Conservation (phyloP, 2,888 invertebrate species). For the Torymus tubicola region DNA sequence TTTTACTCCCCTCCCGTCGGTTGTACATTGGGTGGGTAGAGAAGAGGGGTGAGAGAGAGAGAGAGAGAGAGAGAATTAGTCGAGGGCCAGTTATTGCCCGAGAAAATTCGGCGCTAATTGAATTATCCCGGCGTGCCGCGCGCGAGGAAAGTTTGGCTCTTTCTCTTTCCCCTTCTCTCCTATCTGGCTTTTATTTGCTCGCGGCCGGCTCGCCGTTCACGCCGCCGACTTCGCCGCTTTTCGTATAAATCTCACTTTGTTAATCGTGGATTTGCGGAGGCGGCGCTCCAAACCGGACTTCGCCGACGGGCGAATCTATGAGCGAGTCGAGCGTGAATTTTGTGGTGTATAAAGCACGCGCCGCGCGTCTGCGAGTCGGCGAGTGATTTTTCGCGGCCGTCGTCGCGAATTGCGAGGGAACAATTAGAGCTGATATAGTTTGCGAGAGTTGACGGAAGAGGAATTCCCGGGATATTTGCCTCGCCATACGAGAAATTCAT, state of each 20-base stretch:
- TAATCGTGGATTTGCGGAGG: constrained; percentile 37
- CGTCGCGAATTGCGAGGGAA: too few relatives aligned
- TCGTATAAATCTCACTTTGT: constrained; percentile 50
- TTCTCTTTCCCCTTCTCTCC: too few relatives aligned
- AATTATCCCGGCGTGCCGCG: constrained; percentile 40
- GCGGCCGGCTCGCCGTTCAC: constrained; percentile 22
- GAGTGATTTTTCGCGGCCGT: background rate
- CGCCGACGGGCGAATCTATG: too few relatives aligned
- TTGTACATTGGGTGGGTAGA: background rate
- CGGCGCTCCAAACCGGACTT: background rate
- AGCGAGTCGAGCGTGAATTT: constrained; percentile 31
- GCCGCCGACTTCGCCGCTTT: constrained; percentile 37
- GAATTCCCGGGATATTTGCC: too few relatives aligned
- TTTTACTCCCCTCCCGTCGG: background rate
- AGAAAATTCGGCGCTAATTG: constrained; percentile 54
- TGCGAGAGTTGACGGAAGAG: too few relatives aligned
- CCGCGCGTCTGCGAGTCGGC: too few relatives aligned
- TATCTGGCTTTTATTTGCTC: constrained; percentile 30
- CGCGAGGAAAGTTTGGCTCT: constrained; percentile 22
- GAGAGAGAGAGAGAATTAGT: constrained; percentile 13
- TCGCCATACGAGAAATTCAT: too few relatives aligned
- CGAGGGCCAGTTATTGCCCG: constrained; percentile 40
- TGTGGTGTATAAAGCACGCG: background rate
- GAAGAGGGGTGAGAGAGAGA: background rate
- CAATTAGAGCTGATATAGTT: too few relatives aligned